Conservation (phyloP, 2,797 vertebrate species). For the Intellagama lesueurii region DNA sequence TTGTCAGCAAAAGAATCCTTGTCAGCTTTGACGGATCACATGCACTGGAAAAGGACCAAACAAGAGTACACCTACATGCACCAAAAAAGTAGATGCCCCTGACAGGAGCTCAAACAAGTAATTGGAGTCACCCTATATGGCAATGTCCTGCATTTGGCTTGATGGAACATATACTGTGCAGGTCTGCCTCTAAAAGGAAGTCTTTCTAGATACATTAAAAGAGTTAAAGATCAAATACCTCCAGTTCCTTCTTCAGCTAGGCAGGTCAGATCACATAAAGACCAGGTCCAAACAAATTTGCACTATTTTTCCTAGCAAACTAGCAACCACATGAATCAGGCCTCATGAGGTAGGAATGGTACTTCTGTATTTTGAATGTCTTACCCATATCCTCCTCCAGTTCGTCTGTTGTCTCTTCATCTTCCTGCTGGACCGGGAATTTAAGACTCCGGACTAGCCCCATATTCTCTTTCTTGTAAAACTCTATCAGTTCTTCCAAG, state of each 20-base stretch:
- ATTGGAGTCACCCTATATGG: not conserved
- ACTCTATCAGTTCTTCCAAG: constrained; percentile 92
- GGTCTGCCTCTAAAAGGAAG: not conserved
- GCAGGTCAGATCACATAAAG: not conserved
- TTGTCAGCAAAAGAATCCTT: no score
- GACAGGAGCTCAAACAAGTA: no score
- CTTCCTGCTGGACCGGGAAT: constrained; percentile 88
- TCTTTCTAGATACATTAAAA: not conserved
- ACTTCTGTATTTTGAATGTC: constrained; percentile 28
- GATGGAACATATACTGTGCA: not conserved
- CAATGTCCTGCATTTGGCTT: not conserved
- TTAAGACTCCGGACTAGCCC: constrained; percentile 94
- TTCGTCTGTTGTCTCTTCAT: constrained; percentile 82
- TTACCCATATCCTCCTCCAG: constrained; percentile 91
- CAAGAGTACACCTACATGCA: no score
- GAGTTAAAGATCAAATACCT: not conserved
- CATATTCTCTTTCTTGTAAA: constrained; percentile 94
- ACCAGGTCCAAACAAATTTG: not conserved
- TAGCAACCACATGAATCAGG: not conserved
- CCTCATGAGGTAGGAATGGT: not conserved
- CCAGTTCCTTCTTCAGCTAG: not conserved
- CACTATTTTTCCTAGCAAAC: not conserved
- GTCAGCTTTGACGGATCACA: no score
- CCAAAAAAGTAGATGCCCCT: no score
- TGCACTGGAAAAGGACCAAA: no score